These are phyloP conservation scores for Rhinoraja longicauda DNA, from an alignment of 2,797 vertebrate species.

Conservation along the genomic window DNA sequence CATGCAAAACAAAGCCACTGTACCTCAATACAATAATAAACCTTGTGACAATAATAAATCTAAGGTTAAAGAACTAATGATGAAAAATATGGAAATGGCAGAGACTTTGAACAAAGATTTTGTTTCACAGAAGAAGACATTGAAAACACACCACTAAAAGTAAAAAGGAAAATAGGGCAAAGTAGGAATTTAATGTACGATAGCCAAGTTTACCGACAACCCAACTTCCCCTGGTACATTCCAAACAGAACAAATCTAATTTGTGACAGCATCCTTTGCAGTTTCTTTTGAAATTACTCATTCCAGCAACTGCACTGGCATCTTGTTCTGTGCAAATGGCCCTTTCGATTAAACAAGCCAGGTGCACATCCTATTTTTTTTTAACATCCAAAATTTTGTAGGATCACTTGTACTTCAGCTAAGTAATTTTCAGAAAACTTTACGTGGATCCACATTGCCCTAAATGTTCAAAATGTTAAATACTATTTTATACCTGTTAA, in stretches of 20 bases:
- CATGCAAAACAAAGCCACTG: too few species aligned
- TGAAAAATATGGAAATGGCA: too few species aligned
- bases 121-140: too few species aligned
- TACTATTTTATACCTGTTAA: not conserved
- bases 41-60: too few species aligned
- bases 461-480: not conserved
- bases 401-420: not conserved
- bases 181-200: too few species aligned
- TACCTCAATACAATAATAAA: too few species aligned
- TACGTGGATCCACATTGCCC: not conserved
- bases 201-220: too few species aligned
- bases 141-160: too few species aligned
- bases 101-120: too few species aligned
- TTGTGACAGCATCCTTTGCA: not conserved
- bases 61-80: too few species aligned
- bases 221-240: not conserved
- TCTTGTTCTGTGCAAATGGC: not conserved
- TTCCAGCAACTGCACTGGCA: not conserved
- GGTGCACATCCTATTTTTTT: not conserved
- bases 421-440: not conserved
- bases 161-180: too few species aligned
- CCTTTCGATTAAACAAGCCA: not conserved
- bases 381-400: not conserved
- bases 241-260: not conserved
- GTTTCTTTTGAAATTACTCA: not conserved